phyloP scores from a whole-genome alignment of 2,797 vertebrate genomes.

The Chelmon rostratus region DNA sequence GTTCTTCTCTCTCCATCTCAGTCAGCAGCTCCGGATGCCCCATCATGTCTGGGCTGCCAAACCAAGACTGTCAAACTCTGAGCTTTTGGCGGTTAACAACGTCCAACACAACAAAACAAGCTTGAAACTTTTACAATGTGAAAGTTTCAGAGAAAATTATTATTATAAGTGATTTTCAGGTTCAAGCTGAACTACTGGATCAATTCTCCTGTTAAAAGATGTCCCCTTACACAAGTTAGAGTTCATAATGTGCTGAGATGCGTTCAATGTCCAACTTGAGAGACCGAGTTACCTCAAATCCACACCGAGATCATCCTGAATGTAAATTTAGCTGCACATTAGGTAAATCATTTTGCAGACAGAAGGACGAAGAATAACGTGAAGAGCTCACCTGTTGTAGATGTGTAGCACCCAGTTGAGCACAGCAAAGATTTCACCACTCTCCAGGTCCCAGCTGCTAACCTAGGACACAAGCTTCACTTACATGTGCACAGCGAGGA shows the following conservation, averaged over 20 bases:
- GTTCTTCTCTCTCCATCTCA: constrained; percentile 87
- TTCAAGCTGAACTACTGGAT: background rate
- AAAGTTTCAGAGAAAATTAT: background rate
- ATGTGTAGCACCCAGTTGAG: constrained; percentile 93
- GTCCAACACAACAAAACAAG: background rate
- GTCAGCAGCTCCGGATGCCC: constrained; percentile 88
- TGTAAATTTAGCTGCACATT: background rate
- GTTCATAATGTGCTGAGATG: background rate
- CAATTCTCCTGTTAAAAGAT: background rate
- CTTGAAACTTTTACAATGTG: background rate
- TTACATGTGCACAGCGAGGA: constrained; percentile 31
- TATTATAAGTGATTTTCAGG: background rate
- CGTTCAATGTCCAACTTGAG: background rate
- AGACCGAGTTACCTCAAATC: background rate
- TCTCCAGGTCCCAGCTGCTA: constrained; percentile 91
- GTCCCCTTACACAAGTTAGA: background rate
- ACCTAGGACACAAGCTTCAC: constrained; percentile 77
- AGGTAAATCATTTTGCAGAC: background rate
- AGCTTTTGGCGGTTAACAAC: background rate
- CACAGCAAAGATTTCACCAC: constrained; percentile 92
- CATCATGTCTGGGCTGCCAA: constrained; percentile 93
- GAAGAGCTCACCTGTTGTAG: constrained; percentile 90
- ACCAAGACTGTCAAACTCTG: constrained; percentile 22
- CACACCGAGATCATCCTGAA: background rate
- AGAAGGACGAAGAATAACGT: background rate